Conservation (phyloP, 2,113 vertebrate genomes). For the Muscicapa adusta region DNA sequence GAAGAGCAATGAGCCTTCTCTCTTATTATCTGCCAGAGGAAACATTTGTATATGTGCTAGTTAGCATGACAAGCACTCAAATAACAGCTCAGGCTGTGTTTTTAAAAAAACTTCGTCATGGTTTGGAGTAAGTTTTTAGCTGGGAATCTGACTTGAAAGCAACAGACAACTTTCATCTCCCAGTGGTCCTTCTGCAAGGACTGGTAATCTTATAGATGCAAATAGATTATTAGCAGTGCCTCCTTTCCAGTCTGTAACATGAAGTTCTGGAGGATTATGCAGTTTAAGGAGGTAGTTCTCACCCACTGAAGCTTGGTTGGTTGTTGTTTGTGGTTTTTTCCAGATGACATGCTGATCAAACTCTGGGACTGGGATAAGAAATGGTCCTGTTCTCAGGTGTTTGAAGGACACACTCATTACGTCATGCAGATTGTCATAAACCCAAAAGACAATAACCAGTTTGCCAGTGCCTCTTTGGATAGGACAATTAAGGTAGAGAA, state of each 20-base stretch:
- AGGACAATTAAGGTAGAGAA: slow-evolving; percentile 92
- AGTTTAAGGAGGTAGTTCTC: neutral
- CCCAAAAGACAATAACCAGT: slow-evolving; percentile 99
- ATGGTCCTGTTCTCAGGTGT: slow-evolving; percentile 97
- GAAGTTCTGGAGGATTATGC: neutral
- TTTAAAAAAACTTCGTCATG: rapidly evolving
- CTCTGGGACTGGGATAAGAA: slow-evolving; percentile 99
- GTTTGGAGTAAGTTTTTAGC: neutral
- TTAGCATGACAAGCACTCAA: neutral
- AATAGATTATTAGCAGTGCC: neutral
- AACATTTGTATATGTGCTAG: neutral
- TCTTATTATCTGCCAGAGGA: neutral
- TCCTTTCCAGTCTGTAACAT: neutral
- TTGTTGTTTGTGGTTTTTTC: neutral
- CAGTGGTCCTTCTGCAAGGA: neutral
- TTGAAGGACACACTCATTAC: slow-evolving; percentile 99
- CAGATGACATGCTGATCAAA: slow-evolving; percentile 99
- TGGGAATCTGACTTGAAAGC: neutral
- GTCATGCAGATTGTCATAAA: slow-evolving; percentile 99
- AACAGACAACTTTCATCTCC: neutral
- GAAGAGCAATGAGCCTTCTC: slow-evolving; percentile 1
- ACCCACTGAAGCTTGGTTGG: slow-evolving; percentile 1
- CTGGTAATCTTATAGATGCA: neutral
- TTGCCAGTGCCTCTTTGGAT: slow-evolving; percentile 96
- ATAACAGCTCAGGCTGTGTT: neutral